A percentile compares a stretch with the other conserved stretches of the same genome.
These are phyloP conservation scores for Heliconius hortense DNA, from an alignment of 2,888 invertebrate genomes.

Conservation along the genomic window DNA sequence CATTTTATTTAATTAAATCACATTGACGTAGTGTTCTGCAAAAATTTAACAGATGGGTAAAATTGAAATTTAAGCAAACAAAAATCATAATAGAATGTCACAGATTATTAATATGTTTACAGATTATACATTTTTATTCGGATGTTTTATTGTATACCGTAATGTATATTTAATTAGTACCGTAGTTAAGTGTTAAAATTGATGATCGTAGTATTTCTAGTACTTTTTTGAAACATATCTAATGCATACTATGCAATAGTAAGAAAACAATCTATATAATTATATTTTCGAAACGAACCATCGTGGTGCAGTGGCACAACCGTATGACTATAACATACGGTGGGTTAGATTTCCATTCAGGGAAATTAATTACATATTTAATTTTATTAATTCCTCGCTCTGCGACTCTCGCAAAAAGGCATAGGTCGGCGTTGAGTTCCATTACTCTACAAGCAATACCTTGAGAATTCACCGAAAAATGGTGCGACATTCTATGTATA, in stretches of 20 bases:
- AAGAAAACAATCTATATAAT: background rate
- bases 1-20: conserved; percentile 71
- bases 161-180: background rate
- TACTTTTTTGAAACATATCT: background rate
- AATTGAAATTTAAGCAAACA: conserved; percentile 37
- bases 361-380: no score
- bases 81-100: conserved; percentile 37
- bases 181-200: background rate
- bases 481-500: no score
- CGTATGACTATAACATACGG: no score
- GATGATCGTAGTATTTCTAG: background rate
- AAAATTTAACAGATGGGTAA: conserved; percentile 65
- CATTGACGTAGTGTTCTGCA: conserved; percentile 70
- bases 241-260: background rate
- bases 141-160: background rate
- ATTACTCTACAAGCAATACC: no score
- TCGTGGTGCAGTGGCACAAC: no score
- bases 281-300: background rate
- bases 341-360: no score
- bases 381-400: no score
- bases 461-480: no score
- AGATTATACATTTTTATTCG: conserved; percentile 7
- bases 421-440: no score
- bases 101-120: conserved; percentile 43
- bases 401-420: no score